These are phyloP conservation scores for Lydus trimaculatus DNA, from an alignment of 2,888 invertebrate species.

Conservation along the genomic window DNA sequence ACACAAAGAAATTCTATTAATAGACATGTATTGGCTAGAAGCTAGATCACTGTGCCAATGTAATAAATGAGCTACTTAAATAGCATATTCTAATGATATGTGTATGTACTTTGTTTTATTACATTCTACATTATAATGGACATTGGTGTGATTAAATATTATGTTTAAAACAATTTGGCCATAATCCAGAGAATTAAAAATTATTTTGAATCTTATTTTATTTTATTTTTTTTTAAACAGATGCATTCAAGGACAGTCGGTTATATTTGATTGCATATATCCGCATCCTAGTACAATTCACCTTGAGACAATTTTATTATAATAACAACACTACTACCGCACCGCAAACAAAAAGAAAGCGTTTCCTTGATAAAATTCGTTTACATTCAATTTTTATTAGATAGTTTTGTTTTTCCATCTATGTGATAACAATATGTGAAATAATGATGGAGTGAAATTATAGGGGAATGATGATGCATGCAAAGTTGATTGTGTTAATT, in stretches of 20 bases:
- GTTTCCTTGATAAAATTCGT: conserved; percentile 3
- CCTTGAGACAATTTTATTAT: conserved; percentile 4
- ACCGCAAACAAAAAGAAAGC: conserved; percentile 2
- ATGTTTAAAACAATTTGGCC: not conserved
- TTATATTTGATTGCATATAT: conserved; percentile 18
- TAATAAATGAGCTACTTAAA: conserved; percentile 27
- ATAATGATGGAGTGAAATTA: conserved; percentile 31
- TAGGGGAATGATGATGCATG: conserved; percentile 41
- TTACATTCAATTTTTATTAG: not conserved
- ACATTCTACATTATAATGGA: too few relatives aligned
- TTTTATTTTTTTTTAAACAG: conserved; percentile 18
- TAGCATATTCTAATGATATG: too few relatives aligned
- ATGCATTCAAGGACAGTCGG: conserved; percentile 25
- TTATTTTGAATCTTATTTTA: not conserved
- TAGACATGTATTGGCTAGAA: conserved; percentile 47
- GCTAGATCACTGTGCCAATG: conserved; percentile 49
- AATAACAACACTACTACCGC: too few relatives aligned
- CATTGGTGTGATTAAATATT: not conserved
- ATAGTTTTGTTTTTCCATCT: not conserved
- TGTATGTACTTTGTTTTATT: too few relatives aligned
- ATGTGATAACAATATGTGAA: not conserved
- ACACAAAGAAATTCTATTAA: conserved; percentile 49
- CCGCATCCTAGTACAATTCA: conserved; percentile 14
- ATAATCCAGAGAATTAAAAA: not conserved
- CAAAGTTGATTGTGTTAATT: conserved; percentile 53